Evolutionary conservation across 2,797 vertebrate genomes (phyloP), one percentile per base, ranked within the genome.

Genomic region (Sebastes itinus): DNA sequence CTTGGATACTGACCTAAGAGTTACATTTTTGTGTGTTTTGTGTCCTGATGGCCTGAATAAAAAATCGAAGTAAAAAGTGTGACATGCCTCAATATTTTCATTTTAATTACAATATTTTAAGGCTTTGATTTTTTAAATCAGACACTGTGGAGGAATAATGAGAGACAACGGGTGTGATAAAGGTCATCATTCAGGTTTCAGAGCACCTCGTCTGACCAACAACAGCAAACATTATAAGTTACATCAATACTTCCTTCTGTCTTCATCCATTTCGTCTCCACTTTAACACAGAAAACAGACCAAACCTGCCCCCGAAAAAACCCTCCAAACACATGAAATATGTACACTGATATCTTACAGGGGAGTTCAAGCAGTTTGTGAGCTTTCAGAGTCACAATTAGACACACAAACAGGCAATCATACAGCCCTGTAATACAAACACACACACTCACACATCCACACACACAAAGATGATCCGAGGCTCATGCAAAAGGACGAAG

Each of bases 171-270:
- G 10, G 9, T 23, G 23, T 42, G 75, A 78, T 23, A 61, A 68
- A 78, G 83, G 85, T 92, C 87, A 81, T 88, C 87, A 86, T 88
- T 84, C 80, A 87, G 84, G 87, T 78, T 80, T 78, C 60, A 58
- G 58, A 64, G 54, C 4, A 85, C 85, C 87, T 72, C 49, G 14
- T 89, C 85, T 87, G 86, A 92, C 82, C 87, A 61, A 52, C 74
- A 71, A 63, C 83, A 71, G 18, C 66, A 69, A 58, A 78, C 52
- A 62, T 73, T 18, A 42, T 62, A 18, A 28, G 23, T 42, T 59
- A 55, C 58, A 70, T 35, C 33, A 54, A 62, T 18, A 55, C 54
- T 42, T 83, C 74, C 75, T 67, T 72, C 65, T 83, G 68, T 35
- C 11, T 67, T 49, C 6, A 4, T 11, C 38, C 18, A 6, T 32